Evolutionary conservation across 2,113 vertebrate genomes (phyloP).

Genomic region (Taurulus bubalis): DNA sequence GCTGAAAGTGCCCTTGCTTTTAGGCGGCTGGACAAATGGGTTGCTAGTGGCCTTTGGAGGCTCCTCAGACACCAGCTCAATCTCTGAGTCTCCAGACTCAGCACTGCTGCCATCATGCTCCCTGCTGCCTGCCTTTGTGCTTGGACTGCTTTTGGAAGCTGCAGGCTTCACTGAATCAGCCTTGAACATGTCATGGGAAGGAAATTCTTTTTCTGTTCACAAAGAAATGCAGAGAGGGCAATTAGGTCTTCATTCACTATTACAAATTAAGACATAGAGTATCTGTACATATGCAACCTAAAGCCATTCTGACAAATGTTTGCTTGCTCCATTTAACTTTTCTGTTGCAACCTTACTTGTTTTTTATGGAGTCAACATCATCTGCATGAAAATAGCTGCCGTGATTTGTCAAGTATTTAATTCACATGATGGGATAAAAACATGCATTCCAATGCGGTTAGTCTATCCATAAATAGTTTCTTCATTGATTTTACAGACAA

Average conservation of each 20-base stretch:
- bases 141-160: conserved; percentile 59
- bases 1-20: conserved; percentile 86
- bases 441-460: background rate
- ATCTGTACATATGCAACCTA: background rate
- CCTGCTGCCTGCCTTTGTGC: conserved; percentile 66
- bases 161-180: conserved; percentile 66
- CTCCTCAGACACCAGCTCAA: conserved; percentile 95
- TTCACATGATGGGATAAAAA: background rate
- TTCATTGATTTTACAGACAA: background rate
- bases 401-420: background rate
- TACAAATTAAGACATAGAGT: conserved; percentile 16
- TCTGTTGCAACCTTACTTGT: background rate
- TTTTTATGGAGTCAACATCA: background rate
- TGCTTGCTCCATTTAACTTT: background rate
- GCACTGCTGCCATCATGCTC: conserved; percentile 91
- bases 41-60: conserved; percentile 78
- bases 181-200: conserved; percentile 77
- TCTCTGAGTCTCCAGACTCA: conserved; percentile 96
- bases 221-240: conserved; percentile 72
- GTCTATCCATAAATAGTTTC: conserved; percentile 1
- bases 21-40: conserved; percentile 84
- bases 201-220: conserved; percentile 81
- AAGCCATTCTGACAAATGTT: conserved; percentile 2
- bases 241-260: conserved; percentile 21
- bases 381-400: background rate